Conservation (phyloP, 2,113 vertebrate genomes). For the Amblyornis subalaris region DNA sequence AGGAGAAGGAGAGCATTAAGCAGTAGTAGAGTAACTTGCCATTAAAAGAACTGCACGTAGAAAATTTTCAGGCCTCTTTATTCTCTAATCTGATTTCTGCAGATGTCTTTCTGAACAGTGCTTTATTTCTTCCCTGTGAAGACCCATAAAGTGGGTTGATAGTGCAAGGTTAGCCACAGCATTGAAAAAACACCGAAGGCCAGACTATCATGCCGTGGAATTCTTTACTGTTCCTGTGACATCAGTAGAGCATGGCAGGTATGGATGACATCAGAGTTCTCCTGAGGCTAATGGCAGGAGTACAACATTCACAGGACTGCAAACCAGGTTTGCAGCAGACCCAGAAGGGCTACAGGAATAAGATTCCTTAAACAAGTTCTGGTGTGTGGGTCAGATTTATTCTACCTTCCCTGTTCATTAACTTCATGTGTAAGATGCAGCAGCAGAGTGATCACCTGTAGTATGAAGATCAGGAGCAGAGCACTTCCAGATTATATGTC, state of each 20-base stretch:
- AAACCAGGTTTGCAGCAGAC: neutral
- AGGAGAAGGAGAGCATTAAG: neutral
- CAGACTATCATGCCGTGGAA: neutral
- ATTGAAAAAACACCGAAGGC: neutral
- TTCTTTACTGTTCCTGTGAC: neutral
- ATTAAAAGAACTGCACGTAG: neutral
- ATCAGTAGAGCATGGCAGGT: neutral
- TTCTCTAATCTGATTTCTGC: neutral
- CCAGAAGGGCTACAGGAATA: neutral
- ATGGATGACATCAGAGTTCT: neutral
- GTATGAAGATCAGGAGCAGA: accelerated
- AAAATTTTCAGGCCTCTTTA: neutral
- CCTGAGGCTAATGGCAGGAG: neutral
- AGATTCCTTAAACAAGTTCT: neutral
- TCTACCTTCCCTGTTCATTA: neutral
- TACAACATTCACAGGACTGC: neutral
- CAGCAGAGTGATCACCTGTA: neutral
- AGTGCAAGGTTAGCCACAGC: accelerated
- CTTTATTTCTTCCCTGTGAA: neutral
- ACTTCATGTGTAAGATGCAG: neutral
- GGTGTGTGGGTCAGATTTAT: neutral
- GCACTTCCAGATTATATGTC: accelerated
- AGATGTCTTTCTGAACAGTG: neutral
- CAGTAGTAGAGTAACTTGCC: neutral
- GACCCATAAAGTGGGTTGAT: neutral